Percentiles rank a stretch among this genome's conserved stretches.
phyloP scores from a whole-genome alignment of 2,888 invertebrate genomes.

The Byasa hedistus region DNA sequence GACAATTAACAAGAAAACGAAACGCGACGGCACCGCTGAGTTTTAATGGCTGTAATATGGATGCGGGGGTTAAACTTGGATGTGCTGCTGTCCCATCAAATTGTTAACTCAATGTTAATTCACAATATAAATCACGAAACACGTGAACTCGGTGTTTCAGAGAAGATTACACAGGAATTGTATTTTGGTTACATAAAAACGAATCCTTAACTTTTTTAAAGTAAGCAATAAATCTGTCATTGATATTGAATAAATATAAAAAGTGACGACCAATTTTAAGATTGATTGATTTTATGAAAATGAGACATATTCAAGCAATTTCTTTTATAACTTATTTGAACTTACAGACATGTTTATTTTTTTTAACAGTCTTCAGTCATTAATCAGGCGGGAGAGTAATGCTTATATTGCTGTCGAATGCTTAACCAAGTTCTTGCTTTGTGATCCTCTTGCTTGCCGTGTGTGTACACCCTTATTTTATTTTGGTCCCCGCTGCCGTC shows the following conservation, averaged over 20 bases:
- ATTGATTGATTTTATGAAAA: neutral
- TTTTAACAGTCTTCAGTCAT: constrained; percentile 6
- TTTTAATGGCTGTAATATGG: constrained; percentile 70
- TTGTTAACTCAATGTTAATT: too few species aligned
- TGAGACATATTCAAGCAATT: too few species aligned
- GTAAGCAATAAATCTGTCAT: too few species aligned
- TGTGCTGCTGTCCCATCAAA: too few species aligned
- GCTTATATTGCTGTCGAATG: constrained; percentile 6
- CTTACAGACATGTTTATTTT: neutral
- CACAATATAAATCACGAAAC: too few species aligned
- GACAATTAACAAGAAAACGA: constrained; percentile 72
- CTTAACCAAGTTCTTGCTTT: constrained; percentile 2
- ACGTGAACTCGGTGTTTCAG: too few species aligned
- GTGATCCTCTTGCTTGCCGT: constrained; percentile 33
- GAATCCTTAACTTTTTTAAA: too few species aligned
- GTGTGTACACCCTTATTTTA: constrained; percentile 53
- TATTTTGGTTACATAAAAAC: too few species aligned
- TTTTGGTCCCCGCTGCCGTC: constrained; percentile 59
- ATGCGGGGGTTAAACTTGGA: constrained; percentile 37
- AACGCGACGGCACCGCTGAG: constrained; percentile 58
- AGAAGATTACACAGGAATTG: too few species aligned
- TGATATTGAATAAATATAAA: too few species aligned
- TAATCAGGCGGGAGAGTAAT: constrained; percentile 16
- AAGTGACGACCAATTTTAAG: too few species aligned
- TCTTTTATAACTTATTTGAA: too few species aligned